Evolutionary conservation across 2,113 vertebrate genomes (phyloP).

Genomic region (Hippocampus zosterae): DNA sequence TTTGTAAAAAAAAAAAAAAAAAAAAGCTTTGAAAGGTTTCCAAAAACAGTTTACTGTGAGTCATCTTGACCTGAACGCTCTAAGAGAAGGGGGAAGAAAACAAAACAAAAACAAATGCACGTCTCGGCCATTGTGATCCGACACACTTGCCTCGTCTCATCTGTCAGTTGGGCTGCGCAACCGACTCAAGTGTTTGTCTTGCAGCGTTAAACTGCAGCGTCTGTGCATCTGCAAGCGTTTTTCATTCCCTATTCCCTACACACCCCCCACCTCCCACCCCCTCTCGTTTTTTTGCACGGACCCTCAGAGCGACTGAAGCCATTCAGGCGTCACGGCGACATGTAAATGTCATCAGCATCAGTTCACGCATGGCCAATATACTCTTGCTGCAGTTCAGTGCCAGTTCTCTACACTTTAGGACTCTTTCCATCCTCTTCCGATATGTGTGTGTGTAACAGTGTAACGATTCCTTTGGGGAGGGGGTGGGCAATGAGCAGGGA

Average conservation of each 20-base stretch:
- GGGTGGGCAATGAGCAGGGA: too few relatives aligned
- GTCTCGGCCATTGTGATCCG: neutral
- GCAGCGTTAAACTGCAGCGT: constrained; percentile 30
- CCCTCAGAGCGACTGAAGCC: constrained; percentile 37
- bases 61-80: neutral
- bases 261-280: neutral
- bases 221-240: constrained; percentile 10
- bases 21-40: neutral
- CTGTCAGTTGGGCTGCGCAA: neutral
- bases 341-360: constrained; percentile 67
- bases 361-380: constrained; percentile 56
- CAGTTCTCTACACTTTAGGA: constrained; percentile 39
- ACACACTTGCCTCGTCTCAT: neutral
- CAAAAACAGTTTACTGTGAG: neutral
- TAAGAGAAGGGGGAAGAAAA: neutral
- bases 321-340: constrained; percentile 55
- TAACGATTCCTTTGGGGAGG: constrained; percentile 37
- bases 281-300: constrained; percentile 16
- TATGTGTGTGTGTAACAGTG: neutral
- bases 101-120: neutral
- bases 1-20: neutral
- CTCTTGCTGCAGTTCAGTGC: constrained; percentile 29
- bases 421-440: constrained; percentile 15
- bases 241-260: constrained; percentile 13
- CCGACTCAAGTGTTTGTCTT: constrained; percentile 33